Evolutionary conservation across 2,113 vertebrate genomes (phyloP).

Genomic region (Macquaria australasica): DNA sequence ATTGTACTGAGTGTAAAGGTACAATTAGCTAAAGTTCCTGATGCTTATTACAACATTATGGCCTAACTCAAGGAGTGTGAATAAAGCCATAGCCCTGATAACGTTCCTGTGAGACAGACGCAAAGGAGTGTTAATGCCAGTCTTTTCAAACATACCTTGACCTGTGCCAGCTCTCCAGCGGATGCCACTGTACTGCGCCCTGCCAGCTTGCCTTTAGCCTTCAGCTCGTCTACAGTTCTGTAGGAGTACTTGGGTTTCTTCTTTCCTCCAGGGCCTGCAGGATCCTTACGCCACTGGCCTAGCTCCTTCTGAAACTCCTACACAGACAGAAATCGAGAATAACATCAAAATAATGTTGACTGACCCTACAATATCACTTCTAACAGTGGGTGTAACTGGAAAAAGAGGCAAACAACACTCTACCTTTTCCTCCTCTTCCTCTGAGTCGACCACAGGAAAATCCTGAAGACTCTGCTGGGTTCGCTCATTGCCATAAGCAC

Average conservation of each 20-base stretch:
- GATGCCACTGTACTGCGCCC: slow-evolving; percentile 87
- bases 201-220: slow-evolving; percentile 90
- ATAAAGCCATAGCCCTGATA: not conserved
- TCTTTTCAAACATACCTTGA: slow-evolving; percentile 86
- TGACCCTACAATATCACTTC: not conserved
- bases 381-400: not conserved
- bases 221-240: slow-evolving; percentile 95
- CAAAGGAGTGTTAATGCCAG: not conserved
- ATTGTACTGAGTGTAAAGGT: not conserved
- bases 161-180: slow-evolving; percentile 95
- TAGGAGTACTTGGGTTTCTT: slow-evolving; percentile 97
- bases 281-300: slow-evolving; percentile 97
- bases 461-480: slow-evolving; percentile 94
- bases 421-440: slow-evolving; percentile 97
- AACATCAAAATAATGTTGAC: not conserved
- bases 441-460: slow-evolving; percentile 94
- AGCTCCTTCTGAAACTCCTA: slow-evolving; percentile 96
- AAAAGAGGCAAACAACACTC: not conserved
- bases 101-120: not conserved
- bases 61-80: not conserved
- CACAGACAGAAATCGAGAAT: slow-evolving; percentile 9
- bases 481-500: slow-evolving; percentile 94
- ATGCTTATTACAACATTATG: slow-evolving; percentile 1
- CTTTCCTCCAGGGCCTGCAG: slow-evolving; percentile 86
- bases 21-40: not conserved